phyloP scores from a whole-genome alignment of 2,888 invertebrate species.

The Drosophila neotestacea region DNA sequence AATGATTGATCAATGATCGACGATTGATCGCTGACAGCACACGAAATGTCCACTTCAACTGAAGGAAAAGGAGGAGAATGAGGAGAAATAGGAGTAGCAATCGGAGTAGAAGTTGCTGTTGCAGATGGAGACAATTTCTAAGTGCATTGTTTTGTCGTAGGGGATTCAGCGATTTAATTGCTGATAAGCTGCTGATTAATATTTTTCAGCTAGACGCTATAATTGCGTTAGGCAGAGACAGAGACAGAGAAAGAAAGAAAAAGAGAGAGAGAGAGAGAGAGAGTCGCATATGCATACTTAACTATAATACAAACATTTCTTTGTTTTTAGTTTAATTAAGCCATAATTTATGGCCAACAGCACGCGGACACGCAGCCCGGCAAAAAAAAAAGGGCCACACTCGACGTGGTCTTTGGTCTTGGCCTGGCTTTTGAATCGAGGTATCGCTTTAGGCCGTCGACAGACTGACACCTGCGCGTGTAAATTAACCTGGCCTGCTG shows the following conservation, averaged over 20 bases:
- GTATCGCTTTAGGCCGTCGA: conserved; percentile 31
- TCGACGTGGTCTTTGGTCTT: conserved; percentile 38
- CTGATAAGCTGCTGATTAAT: conserved; percentile 71
- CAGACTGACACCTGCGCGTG: conserved; percentile 73
- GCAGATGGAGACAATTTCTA: conserved; percentile 14
- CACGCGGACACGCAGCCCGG: conserved; percentile 73
- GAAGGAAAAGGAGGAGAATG: neutral
- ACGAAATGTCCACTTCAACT: conserved; percentile 37
- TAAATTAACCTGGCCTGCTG: conserved; percentile 57
- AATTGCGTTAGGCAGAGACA: conserved; percentile 38
- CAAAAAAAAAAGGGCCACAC: conserved; percentile 66
- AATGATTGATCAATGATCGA: conserved; percentile 29
- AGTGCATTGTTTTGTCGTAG: conserved; percentile 54
- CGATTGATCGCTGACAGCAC: conserved; percentile 34
- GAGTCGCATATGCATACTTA: conserved; percentile 25
- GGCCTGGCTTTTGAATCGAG: conserved; percentile 12
- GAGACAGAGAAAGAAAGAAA: neutral
- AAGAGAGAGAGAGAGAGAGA: neutral
- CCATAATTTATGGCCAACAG: conserved; percentile 77
- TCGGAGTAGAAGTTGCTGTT: neutral
- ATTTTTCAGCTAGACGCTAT: conserved; percentile 47
- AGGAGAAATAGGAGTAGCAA: neutral
- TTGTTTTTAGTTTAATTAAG: conserved; percentile 74
- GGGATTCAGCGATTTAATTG: conserved; percentile 38
- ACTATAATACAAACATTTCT: conserved; percentile 49